Percentiles rank a stretch among this genome's conserved stretches.
These are phyloP conservation scores for Natator depressus DNA, from an alignment of 2,113 vertebrate species.

Conservation along the genomic window DNA sequence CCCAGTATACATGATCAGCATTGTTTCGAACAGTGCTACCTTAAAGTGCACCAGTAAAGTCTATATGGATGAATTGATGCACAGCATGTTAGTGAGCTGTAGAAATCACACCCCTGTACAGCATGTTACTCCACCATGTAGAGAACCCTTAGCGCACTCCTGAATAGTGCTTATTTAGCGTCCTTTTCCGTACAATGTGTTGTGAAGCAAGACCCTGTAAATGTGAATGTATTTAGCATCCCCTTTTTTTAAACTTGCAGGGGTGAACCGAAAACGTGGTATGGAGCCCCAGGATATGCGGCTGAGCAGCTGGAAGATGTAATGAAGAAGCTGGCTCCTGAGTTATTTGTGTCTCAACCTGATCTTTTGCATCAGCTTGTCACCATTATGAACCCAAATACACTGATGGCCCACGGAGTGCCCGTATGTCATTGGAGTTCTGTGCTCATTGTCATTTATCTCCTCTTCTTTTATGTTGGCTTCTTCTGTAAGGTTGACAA, in stretches of 20 bases:
- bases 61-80: neutral
- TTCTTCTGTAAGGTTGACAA: neutral
- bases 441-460: constrained; percentile 22
- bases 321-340: constrained; percentile 97
- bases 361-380: constrained; percentile 98
- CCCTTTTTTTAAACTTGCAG: constrained; percentile 77
- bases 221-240: constrained; percentile 35
- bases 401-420: constrained; percentile 95
- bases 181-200: neutral
- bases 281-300: constrained; percentile 95
- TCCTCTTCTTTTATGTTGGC: neutral
- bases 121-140: neutral
- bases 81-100: neutral
- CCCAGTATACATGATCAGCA: neutral
- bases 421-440: constrained; percentile 85
- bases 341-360: constrained; percentile 96
- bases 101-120: neutral
- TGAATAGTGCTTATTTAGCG: neutral
- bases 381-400: constrained; percentile 99
- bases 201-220: constrained; percentile 51
- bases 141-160: neutral
- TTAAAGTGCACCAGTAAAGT: neutral
- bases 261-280: constrained; percentile 99
- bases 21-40: neutral
- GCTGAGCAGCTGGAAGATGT: constrained; percentile 96